Conservation (phyloP, 2,113 vertebrate species). For the Chelonoidis abingdonii region DNA sequence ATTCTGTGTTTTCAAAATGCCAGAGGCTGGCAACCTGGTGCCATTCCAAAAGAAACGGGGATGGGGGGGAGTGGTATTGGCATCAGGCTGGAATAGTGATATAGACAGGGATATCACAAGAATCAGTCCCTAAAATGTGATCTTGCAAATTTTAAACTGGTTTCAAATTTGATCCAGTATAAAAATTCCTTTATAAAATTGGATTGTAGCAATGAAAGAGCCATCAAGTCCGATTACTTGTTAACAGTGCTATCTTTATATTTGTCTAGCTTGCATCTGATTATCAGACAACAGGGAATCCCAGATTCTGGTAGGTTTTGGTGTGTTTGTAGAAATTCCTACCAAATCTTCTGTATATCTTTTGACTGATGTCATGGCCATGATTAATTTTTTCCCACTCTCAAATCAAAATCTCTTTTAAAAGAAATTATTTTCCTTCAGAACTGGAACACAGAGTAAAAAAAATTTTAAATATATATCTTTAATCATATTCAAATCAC, state of each 20-base stretch:
- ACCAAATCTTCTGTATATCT: background rate
- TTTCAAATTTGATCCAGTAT: background rate
- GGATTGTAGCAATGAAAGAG: background rate
- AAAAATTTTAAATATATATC: background rate
- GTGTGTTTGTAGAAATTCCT: background rate
- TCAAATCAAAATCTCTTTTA: background rate
- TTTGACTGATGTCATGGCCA: background rate
- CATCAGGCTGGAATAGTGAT: background rate
- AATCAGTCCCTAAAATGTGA: background rate
- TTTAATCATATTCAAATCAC: background rate
- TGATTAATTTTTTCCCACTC: background rate
- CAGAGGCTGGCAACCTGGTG: background rate
- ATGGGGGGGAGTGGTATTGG: background rate
- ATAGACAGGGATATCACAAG: background rate
- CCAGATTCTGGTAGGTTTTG: background rate
- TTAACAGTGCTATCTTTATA: background rate
- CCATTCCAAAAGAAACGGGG: background rate
- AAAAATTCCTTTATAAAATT: background rate
- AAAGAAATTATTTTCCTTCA: background rate
- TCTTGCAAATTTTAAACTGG: background rate
- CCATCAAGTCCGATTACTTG: background rate
- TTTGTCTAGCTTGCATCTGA: background rate
- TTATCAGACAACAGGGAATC: background rate
- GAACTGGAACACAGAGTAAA: background rate
- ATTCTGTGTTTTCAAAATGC: background rate